Evolutionary conservation across 2,113 vertebrate species (phyloP).

Genomic region (Oreamnos americanus): DNA sequence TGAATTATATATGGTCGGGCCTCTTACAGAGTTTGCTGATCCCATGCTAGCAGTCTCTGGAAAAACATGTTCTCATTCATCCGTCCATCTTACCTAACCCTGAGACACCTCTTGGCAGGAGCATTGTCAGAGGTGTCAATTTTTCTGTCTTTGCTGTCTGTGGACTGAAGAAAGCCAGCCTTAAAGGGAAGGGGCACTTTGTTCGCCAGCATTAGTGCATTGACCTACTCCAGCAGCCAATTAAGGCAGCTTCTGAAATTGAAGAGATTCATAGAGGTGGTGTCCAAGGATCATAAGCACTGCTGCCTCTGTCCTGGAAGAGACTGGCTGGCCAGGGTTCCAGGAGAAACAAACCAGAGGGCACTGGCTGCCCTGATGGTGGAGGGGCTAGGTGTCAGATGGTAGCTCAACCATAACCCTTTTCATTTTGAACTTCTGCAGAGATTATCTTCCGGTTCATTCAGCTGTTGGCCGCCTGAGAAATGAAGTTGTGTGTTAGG

Average conservation of each 20-base stretch:
- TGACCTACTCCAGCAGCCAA: background rate
- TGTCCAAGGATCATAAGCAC: background rate
- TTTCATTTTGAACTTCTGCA: background rate
- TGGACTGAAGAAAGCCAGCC: background rate
- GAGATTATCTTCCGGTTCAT: background rate
- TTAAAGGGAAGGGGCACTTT: background rate
- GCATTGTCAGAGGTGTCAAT: background rate
- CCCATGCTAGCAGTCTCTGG: background rate
- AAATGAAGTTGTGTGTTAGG: background rate
- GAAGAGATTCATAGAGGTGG: background rate
- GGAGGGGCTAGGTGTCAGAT: background rate
- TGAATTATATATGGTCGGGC: background rate
- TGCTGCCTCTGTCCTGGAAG: background rate
- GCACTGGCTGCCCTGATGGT: background rate
- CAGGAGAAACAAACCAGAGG: background rate
- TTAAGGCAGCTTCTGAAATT: background rate
- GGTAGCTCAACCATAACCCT: too few relatives aligned
- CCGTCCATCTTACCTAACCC: background rate
- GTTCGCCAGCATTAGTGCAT: background rate
- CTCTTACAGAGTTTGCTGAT: background rate
- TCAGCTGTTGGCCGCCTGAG: background rate
- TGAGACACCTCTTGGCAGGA: background rate
- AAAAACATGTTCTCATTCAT: background rate
- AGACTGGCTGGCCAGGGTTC: background rate
- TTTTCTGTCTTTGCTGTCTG: background rate